Percentiles rank a stretch among this genome's conserved stretches.
phyloP scores from a whole-genome alignment of 2,888 invertebrate species.

The Pterostichus madidus region DNA sequence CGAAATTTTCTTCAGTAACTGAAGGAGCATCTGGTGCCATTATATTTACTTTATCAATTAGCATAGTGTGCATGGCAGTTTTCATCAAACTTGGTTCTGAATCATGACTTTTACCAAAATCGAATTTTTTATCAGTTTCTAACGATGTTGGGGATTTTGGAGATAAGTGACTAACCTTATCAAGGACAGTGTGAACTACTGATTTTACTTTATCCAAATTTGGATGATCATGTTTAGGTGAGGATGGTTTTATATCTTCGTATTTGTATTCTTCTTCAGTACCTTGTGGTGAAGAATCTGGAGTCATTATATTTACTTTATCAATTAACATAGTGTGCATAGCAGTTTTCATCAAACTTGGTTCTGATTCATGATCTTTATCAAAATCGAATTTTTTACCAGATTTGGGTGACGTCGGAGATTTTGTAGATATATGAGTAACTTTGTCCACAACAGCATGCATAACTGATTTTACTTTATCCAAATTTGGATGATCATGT shows the following conservation, averaged over 20 bases:
- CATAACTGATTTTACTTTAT: slow-evolving; percentile 26
- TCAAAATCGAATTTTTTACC: slow-evolving; percentile 34
- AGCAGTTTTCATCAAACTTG: slow-evolving; percentile 74
- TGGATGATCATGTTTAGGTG: not conserved
- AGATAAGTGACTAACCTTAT: slow-evolving; percentile 2
- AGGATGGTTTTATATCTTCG: not conserved
- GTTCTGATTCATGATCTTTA: slow-evolving; percentile 68
- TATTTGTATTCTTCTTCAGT: slow-evolving; percentile 57
- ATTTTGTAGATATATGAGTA: slow-evolving; percentile 5
- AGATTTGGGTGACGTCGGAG: slow-evolving; percentile 3
- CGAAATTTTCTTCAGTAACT: slow-evolving; percentile 55
- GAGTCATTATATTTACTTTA: slow-evolving; percentile 73
- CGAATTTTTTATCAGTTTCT: slow-evolving; percentile 25
- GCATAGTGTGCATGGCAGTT: slow-evolving; percentile 75
- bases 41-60: slow-evolving; percentile 72
- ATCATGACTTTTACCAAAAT: slow-evolving; percentile 1
- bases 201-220: not conserved
- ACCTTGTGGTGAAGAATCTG: slow-evolving; percentile 68
- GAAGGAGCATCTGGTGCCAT: slow-evolving; percentile 73
- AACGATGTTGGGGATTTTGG: slow-evolving; percentile 23
- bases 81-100: slow-evolving; percentile 71
- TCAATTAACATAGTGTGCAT: slow-evolving; percentile 75
- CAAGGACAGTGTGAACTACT: slow-evolving; percentile 9
- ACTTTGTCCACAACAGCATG: slow-evolving; percentile 32
- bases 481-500: slow-evolving; percentile 14